phyloP scores from a whole-genome alignment of 2,797 vertebrate species.

The Clarias fuscus region DNA sequence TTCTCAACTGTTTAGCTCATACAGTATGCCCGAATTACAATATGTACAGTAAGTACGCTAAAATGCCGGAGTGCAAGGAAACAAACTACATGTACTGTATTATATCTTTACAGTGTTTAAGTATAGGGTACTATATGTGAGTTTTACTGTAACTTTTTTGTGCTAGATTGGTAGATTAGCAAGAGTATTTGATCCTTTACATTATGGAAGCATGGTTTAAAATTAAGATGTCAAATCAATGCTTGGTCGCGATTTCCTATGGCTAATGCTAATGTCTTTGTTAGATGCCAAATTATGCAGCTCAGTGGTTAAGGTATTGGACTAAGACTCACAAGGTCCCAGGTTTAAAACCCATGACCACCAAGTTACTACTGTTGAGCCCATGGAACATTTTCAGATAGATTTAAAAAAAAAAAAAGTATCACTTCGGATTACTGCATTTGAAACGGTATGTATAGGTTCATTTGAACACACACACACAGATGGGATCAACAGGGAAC shows the following conservation, averaged over 20 bases:
- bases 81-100: not conserved
- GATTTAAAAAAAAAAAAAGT: not conserved
- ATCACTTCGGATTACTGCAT: not conserved
- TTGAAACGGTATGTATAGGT: not conserved
- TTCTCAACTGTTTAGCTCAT: not conserved
- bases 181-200: conserved; percentile 4
- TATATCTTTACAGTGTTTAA: not conserved
- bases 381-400: not conserved
- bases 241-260: not conserved
- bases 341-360: too few relatives aligned
- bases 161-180: not conserved
- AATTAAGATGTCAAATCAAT: not conserved
- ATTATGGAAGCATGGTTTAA: not conserved
- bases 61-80: not conserved
- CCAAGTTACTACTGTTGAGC: too few relatives aligned
- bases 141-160: not conserved
- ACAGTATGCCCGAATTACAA: not conserved
- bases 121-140: too few relatives aligned
- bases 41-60: not conserved
- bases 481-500: conserved; percentile 69
- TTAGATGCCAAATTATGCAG: not conserved
- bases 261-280: not conserved
- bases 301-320: too few relatives aligned
- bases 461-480: conserved; percentile 54
- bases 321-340: too few relatives aligned